Conservation (phyloP, 1,140 invertebrate genomes). For the Sinella curviseta region DNA sequence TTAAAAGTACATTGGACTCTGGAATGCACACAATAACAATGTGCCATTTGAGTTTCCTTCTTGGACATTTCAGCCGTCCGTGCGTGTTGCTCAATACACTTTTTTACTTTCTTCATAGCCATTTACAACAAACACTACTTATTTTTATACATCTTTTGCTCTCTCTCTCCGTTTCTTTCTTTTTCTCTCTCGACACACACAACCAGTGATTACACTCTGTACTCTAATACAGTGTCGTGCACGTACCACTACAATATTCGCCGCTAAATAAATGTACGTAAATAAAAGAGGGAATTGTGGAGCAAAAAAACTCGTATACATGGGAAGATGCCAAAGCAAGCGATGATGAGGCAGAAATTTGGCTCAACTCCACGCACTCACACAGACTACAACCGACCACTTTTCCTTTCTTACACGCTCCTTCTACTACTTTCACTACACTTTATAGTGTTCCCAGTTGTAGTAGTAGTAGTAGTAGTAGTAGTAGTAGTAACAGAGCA, state of each 20-base stretch:
- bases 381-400: neutral
- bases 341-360: slow-evolving; percentile 17
- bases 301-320: neutral
- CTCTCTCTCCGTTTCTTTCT: no score
- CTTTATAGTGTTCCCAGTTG: no score
- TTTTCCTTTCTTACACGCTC: slow-evolving; percentile 5
- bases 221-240: no score
- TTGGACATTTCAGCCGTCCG: neutral
- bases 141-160: no score
- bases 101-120: neutral
- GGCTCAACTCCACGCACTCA: slow-evolving; percentile 5
- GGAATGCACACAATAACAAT: neutral
- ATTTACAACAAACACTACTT: no score
- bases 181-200: neutral
- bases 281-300: neutral
- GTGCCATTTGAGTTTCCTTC: slow-evolving; percentile 13
- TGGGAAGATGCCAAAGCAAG: slow-evolving; percentile 21
- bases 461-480: no score
- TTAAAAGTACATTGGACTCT: no score
- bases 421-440: no score
- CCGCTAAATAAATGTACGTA: slow-evolving; percentile 13
- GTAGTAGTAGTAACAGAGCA: no score
- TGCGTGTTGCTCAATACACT: neutral
- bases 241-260: neutral
- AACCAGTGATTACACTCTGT: slow-evolving; percentile 3